Conservation (phyloP, 2,797 vertebrate species). For the Dermochelys coriacea region DNA sequence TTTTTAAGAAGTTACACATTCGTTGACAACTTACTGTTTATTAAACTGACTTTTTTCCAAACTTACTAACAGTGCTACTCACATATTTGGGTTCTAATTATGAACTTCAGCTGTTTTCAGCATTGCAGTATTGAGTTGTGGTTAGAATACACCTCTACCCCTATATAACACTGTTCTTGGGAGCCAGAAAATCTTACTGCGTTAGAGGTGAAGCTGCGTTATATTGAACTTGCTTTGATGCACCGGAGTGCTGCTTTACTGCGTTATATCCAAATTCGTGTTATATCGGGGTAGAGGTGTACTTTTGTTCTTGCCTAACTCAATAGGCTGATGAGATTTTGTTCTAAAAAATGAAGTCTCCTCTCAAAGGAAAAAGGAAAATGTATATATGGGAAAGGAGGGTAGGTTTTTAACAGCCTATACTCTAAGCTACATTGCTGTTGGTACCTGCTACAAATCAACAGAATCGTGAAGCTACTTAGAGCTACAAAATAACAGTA, state of each 20-base stretch:
- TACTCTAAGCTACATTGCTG: not conserved
- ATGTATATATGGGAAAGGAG: not conserved
- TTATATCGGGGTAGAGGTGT: no score
- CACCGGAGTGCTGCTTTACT: no score
- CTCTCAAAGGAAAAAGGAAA: not conserved
- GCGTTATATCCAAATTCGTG: no score
- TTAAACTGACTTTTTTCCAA: not conserved
- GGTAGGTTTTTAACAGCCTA: not conserved
- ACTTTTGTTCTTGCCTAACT: not conserved
- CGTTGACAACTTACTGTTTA: not conserved
- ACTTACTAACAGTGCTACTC: not conserved
- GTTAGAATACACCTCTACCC: not conserved
- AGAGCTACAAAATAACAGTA: not conserved
- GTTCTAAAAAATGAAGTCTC: not conserved
- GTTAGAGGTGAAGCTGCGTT: no score
- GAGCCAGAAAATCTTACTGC: no score
- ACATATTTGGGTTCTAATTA: not conserved
- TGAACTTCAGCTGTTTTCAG: not conserved
- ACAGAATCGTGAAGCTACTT: not conserved
- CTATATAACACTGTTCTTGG: no score
- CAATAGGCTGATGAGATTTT: not conserved
- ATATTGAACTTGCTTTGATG: no score
- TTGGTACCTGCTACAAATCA: not conserved
- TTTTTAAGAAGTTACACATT: not conserved
- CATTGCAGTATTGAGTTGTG: not conserved